phyloP scores from a whole-genome alignment of 1,140 invertebrate species.

The Schlechtendalia chinensis region DNA sequence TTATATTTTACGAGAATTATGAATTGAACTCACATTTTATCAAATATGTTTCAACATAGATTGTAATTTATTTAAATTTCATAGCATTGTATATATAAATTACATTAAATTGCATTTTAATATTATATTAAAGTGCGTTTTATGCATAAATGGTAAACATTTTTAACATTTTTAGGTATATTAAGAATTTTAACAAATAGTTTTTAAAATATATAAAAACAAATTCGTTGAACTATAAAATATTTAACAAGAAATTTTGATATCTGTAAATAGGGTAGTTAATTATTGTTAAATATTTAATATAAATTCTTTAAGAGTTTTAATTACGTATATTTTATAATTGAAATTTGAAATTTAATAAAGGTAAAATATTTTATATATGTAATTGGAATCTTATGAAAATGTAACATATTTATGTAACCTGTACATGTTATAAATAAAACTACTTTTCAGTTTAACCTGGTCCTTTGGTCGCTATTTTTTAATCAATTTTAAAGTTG shows the following conservation, averaged over 20 bases:
- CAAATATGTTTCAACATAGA: neutral
- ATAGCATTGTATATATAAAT: neutral
- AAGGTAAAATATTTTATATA: too few species aligned
- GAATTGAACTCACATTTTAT: too few species aligned
- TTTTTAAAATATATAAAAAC: too few species aligned
- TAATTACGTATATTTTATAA: neutral
- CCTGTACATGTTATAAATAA: too few species aligned
- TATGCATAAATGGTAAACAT: too few species aligned
- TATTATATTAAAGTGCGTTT: too few species aligned
- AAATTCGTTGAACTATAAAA: neutral
- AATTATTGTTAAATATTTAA: neutral
- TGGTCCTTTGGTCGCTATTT: neutral
- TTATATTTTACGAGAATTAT: too few species aligned
- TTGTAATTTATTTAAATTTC: neutral
- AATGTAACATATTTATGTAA: too few species aligned
- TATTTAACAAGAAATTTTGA: neutral
- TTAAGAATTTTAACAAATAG: too few species aligned
- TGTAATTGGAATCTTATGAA: neutral
- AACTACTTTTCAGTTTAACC: neutral
- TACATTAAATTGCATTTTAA: neutral
- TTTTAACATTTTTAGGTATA: too few species aligned
- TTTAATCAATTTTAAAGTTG: constrained; percentile 16
- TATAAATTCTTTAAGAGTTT: neutral
- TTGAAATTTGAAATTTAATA: too few species aligned
- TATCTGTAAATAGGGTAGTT: neutral